phyloP scores from a whole-genome alignment of 1,140 invertebrate species.

The Megalopta genalis region DNA sequence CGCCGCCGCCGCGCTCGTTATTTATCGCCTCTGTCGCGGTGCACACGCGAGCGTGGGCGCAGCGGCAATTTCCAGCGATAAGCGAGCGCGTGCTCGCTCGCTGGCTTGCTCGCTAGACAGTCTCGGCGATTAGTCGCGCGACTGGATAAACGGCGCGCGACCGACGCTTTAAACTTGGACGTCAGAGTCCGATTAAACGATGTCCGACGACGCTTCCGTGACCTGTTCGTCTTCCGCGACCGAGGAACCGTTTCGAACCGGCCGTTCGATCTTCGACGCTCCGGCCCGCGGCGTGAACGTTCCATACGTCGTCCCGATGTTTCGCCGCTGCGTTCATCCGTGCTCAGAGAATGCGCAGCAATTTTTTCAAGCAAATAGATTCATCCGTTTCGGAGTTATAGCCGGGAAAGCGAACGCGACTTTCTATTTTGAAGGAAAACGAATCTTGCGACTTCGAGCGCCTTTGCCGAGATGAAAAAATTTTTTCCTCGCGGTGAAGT shows the following conservation, averaged over 20 bases:
- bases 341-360: too few species aligned
- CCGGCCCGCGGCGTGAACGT: too few species aligned
- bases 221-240: background rate
- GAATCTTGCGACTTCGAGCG: background rate
- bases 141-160: constrained; percentile 47
- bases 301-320: too few species aligned
- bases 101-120: constrained; percentile 42
- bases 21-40: constrained; percentile 65
- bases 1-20: constrained; percentile 68
- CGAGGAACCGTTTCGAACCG: background rate
- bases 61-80: constrained; percentile 62
- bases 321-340: too few species aligned
- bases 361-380: too few species aligned
- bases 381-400: background rate
- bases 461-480: background rate
- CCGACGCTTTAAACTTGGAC: constrained; percentile 16
- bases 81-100: constrained; percentile 47
- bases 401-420: background rate
- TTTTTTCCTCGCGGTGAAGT: background rate
- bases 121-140: constrained; percentile 55
- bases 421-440: background rate
- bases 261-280: background rate
- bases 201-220: background rate
- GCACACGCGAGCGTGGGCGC: constrained; percentile 58
- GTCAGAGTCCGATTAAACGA: background rate